Percentiles rank a stretch among this genome's conserved stretches.
Evolutionary conservation across 2,113 vertebrate genomes (phyloP).

Genomic region (Pyrgilauda ruficollis): DNA sequence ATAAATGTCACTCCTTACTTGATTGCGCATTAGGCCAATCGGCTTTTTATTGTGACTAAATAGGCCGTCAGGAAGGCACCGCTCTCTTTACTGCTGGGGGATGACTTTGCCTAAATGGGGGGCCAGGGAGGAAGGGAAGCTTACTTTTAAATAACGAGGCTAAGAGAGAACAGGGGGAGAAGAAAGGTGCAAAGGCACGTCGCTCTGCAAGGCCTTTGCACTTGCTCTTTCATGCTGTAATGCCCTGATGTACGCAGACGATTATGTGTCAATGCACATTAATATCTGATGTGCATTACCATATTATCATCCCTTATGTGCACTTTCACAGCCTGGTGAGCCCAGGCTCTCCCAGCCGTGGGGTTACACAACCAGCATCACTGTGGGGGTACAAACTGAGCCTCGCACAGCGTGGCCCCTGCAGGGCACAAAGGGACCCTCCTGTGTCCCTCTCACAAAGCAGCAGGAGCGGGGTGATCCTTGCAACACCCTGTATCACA

Average conservation of each 20-base stretch:
- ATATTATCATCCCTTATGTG: conserved; percentile 72
- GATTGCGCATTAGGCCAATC: conserved; percentile 61
- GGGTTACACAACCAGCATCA: neutral
- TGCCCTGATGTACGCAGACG: conserved; percentile 56
- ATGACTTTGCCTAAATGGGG: conserved; percentile 29
- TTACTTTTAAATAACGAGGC: neutral
- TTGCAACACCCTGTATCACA: neutral
- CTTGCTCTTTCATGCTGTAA: conserved; percentile 26
- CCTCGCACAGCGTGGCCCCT: neutral
- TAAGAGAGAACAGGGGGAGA: neutral
- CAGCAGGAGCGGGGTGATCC: neutral
- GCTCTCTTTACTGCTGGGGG: conserved; percentile 17
- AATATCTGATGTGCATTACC: conserved; percentile 77
- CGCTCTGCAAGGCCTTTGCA: neutral
- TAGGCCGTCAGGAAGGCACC: conserved; percentile 40
- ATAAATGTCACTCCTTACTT: conserved; percentile 66
- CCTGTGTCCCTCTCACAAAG: neutral
- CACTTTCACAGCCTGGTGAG: conserved; percentile 58
- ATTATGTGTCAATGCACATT: conserved; percentile 73
- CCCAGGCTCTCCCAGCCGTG: neutral
- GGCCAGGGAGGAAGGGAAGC: neutral
- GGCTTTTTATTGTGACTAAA: conserved; percentile 66
- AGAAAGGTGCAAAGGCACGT: neutral
- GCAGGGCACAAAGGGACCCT: neutral
- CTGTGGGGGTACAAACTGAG: neutral